A percentile compares a stretch with the other conserved stretches of the same genome.
These are phyloP conservation scores for Danio rerio DNA, from an alignment of 2,113 vertebrate species.

Conservation along the genomic window GRCz12tu NC_133176.1:5532001-5532500, in stretches of 20 bases:
- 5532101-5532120: background rate
- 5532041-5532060: too few relatives aligned
- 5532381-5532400: background rate
- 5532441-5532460: conserved; percentile 32
- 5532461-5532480: conserved; percentile 51
- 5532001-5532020: too few relatives aligned
- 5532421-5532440: conserved; percentile 21
- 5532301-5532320: background rate
- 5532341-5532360: background rate
- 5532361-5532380: conserved; percentile 1
- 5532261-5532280: background rate
- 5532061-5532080: too few relatives aligned
- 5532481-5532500: conserved; percentile 21
- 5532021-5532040: too few relatives aligned
- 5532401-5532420: conserved; percentile 20
- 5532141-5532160: background rate
- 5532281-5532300: conserved; percentile 4
- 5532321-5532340: background rate
- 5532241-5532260: background rate
- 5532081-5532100: too few relatives aligned
- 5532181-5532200: background rate
- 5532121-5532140: background rate
- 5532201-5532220: background rate
- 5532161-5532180: background rate
- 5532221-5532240: background rate